Evolutionary conservation across 1,140 invertebrate genomes (phyloP), one percentile per base, ranked within the genome.

Genomic region (Zaprionus nigranus): DNA sequence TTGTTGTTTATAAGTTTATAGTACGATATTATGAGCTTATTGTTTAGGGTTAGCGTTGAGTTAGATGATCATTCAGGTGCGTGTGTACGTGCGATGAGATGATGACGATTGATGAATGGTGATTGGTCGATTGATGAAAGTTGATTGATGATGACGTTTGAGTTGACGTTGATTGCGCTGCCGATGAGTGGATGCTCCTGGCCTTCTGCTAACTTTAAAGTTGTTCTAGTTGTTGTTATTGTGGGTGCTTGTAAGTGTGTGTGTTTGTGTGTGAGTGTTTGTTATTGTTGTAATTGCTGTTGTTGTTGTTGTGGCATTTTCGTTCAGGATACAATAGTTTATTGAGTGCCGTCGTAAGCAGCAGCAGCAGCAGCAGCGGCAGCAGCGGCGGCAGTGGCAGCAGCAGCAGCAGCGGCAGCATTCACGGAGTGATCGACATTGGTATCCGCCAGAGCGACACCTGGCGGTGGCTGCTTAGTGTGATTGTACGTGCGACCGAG

Each of bases 401-500:
- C 56, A 26, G 56, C 63, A 5, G 63, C 43, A 9, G 56, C 63
- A 15, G 58, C 65, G 20, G 66, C 59, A 53, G 67, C 46, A 43
- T 43, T 64, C 22, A 57, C 54, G 59, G 64, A 64, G 36, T 64
- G 60, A 71, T 77, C 69, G 40, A 77, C 26, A 34, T 67, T 67
- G 75, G 75, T 77, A 58, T 73, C 75, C 38, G 63, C 68, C 34
- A 71, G 53, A 51, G 67, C 66, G 54, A 30, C 54, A 75, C 59
- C 68, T 60, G 59, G 81, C 68, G 61, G 79, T 67, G 63, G 82
- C 82, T 74, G 82, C 64, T 79, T 77, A 63, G 79, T 87, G 90
- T 81, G 78, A 93, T 93, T 92, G 85, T 92, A 93, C 90, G 91
- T 91, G 87, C 92, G 92, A 87, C 92, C 92, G 82, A 95, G 94